Conservation (phyloP, 2,797 vertebrate genomes). For the Manis javanica region DNA sequence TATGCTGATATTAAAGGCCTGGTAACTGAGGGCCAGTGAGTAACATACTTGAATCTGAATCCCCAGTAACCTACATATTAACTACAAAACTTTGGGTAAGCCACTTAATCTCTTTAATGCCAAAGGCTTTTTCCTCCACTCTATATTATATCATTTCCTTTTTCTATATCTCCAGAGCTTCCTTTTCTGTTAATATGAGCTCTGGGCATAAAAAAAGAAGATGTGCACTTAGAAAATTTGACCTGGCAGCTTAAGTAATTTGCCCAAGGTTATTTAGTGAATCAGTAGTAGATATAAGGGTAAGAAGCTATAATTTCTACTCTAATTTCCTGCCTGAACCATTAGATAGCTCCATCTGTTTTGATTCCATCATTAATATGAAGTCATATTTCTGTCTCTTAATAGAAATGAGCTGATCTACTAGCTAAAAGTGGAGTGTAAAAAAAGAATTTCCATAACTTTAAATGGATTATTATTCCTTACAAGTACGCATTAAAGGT, state of each 20-base stretch:
- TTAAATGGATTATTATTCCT: constrained; percentile 48
- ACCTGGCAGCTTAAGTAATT: constrained; percentile 82
- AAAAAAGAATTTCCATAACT: constrained; percentile 64
- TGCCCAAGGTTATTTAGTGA: constrained; percentile 80
- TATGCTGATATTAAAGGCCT: neutral
- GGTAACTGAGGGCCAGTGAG: neutral
- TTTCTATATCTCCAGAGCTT: constrained; percentile 72
- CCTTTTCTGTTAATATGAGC: constrained; percentile 78
- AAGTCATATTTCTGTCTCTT: constrained; percentile 80
- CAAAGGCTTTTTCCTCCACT: constrained; percentile 72
- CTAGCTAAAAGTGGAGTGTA: constrained; percentile 68
- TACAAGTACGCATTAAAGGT: constrained; percentile 40
- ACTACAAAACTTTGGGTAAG: constrained; percentile 59
- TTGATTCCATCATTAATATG: constrained; percentile 82
- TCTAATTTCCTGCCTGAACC: constrained; percentile 79
- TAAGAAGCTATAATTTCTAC: constrained; percentile 78
- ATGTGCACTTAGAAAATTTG: constrained; percentile 81
- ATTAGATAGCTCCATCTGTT: constrained; percentile 82
- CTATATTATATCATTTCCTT: constrained; percentile 76
- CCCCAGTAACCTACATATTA: neutral
- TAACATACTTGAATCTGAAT: constrained; percentile 38
- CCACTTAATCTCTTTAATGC: constrained; percentile 76
- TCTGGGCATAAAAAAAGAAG: constrained; percentile 71
- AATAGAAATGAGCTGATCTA: constrained; percentile 78
- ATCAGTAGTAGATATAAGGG: constrained; percentile 72